phyloP scores from a whole-genome alignment of 2,888 invertebrate genomes.

The Tipula vernalis region DNA sequence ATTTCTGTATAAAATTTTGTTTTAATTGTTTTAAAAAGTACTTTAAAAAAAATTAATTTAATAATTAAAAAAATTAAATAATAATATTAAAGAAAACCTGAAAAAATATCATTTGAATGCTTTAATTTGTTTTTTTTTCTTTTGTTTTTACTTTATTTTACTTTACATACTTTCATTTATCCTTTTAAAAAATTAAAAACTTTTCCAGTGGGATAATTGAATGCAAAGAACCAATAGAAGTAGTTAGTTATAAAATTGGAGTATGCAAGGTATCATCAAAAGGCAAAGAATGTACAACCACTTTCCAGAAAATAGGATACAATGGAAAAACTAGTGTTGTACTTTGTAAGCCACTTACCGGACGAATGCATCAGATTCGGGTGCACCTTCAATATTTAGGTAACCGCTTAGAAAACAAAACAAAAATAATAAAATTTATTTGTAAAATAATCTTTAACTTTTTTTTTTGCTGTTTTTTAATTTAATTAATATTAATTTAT shows the following conservation, averaged over 20 bases:
- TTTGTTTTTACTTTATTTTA: background rate
- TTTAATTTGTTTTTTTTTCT: background rate
- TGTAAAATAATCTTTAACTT: background rate
- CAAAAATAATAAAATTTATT: background rate
- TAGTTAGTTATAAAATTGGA: slow-evolving; percentile 90
- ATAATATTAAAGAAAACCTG: background rate
- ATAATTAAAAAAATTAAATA: slow-evolving; percentile 1
- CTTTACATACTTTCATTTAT: slow-evolving; percentile 8
- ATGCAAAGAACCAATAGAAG: slow-evolving; percentile 83
- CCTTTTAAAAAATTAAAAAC: slow-evolving; percentile 8
- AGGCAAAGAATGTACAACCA: slow-evolving; percentile 86
- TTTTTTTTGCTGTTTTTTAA: slow-evolving; percentile 8
- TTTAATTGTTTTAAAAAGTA: background rate
- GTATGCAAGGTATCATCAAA: slow-evolving; percentile 87
- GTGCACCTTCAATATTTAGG: slow-evolving; percentile 97
- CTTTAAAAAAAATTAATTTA: background rate
- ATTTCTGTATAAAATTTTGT: background rate
- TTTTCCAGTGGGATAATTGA: slow-evolving; percentile 60
- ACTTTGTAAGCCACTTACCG: slow-evolving; percentile 87
- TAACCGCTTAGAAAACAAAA: slow-evolving; percentile 30
- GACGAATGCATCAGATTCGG: slow-evolving; percentile 97
- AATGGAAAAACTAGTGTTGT: slow-evolving; percentile 88
- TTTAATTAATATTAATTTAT: background rate
- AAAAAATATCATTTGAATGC: background rate
- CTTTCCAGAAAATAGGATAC: slow-evolving; percentile 79